Evolutionary conservation across 2,797 vertebrate species (phyloP).

Genomic region (Antennarius maculatus): DNA sequence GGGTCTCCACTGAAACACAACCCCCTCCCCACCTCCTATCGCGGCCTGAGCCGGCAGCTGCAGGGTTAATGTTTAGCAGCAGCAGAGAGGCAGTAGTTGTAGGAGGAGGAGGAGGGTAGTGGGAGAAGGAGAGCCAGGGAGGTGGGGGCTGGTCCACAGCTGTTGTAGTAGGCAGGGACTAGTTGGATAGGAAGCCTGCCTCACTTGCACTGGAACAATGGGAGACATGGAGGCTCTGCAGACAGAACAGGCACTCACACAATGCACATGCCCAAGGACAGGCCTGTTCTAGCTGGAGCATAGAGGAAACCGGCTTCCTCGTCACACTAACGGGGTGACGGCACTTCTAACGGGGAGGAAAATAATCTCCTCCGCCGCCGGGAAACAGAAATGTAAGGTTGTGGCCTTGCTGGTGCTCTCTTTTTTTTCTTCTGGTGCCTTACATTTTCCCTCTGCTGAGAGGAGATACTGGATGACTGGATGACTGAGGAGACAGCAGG

Average conservation of each 20-base stretch:
- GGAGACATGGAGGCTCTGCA: conserved; percentile 79
- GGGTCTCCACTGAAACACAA: conserved; percentile 67
- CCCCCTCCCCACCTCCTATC: conserved; percentile 62
- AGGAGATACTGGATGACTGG: conserved; percentile 64
- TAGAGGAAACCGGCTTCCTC: conserved; percentile 69
- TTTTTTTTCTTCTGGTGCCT: conserved; percentile 46
- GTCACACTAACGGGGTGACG: conserved; percentile 42
- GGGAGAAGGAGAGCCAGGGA: conserved; percentile 47
- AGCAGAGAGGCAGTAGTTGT: conserved; percentile 62
- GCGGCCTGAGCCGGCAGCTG: conserved; percentile 74
- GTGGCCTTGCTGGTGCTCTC: conserved; percentile 33
- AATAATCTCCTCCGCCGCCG: conserved; percentile 41
- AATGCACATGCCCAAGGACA: conserved; percentile 67
- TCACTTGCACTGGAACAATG: conserved; percentile 83
- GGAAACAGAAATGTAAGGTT: conserved; percentile 61
- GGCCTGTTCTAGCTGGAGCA: conserved; percentile 47
- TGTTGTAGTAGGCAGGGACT: conserved; percentile 83
- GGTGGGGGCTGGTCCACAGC: conserved; percentile 83
- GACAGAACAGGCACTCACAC: conserved; percentile 62
- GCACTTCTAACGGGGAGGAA: conserved; percentile 30
- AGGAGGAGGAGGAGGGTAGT: conserved; percentile 48
- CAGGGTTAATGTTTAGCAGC: conserved; percentile 82
- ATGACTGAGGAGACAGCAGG: conserved; percentile 65
- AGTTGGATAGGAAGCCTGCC: conserved; percentile 73
- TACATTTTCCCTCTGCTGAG: conserved; percentile 43